phyloP scores from a whole-genome alignment of 2,113 vertebrate species.

The Myodes glareolus region DNA sequence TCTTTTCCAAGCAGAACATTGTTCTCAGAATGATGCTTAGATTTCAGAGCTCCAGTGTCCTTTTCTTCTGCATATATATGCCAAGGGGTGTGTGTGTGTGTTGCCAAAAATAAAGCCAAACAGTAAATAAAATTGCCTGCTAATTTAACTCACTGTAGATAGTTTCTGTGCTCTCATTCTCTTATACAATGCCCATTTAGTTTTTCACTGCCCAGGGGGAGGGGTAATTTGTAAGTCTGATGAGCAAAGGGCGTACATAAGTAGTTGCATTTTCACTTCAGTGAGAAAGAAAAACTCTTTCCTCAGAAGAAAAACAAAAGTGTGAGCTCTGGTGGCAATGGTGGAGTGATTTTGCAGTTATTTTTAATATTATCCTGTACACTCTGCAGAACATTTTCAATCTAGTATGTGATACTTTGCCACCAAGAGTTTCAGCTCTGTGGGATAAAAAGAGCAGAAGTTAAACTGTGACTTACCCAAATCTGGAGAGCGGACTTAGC shows the following conservation, averaged over 20 bases:
- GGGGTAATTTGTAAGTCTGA: slow-evolving; percentile 43
- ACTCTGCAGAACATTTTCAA: not conserved
- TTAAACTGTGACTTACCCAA: not conserved
- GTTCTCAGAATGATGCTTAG: slow-evolving; percentile 15
- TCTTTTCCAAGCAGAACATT: not conserved
- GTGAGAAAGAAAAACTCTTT: not conserved
- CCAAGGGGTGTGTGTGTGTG: too few species aligned
- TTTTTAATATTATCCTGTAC: not conserved
- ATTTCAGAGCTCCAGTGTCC: not conserved
- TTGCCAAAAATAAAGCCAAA: slow-evolving; percentile 1
- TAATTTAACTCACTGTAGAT: slow-evolving; percentile 37
- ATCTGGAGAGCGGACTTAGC: not conserved
- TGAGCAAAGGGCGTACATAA: not conserved
- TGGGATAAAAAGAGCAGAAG: not conserved
- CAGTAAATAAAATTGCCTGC: slow-evolving; percentile 20
- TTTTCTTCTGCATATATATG: not conserved
- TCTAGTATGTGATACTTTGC: not conserved
- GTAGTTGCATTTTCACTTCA: not conserved
- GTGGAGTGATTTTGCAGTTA: not conserved
- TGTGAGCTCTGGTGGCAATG: not conserved
- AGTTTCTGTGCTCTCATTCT: not conserved
- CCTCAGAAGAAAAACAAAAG: not conserved
- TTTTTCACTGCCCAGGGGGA: not conserved
- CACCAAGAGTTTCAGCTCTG: not conserved
- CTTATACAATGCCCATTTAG: not conserved